Evolutionary conservation across 2,888 invertebrate species (phyloP).

Genomic region (Cylloceria caligata): DNA sequence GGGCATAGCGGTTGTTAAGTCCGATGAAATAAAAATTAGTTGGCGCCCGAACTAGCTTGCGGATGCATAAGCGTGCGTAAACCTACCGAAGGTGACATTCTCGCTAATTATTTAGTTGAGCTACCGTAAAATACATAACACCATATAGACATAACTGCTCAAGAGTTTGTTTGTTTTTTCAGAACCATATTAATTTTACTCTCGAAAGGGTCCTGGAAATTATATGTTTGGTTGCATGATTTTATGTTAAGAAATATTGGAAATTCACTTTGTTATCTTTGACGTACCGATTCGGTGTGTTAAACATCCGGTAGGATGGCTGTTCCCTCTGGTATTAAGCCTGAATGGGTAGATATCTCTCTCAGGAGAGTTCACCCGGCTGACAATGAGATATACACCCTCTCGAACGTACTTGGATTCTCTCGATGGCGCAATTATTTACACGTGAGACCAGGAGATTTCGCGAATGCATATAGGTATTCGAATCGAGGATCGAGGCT

Average conservation of each 20-base stretch:
- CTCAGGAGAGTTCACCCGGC: constrained; percentile 52
- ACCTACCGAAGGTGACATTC: too few relatives aligned
- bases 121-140: too few relatives aligned
- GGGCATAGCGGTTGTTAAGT: too few relatives aligned
- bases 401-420: constrained; percentile 64
- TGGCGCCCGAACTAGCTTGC: too few relatives aligned
- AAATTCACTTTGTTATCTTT: not conserved
- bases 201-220: too few relatives aligned
- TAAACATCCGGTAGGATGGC: constrained; percentile 18
- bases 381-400: constrained; percentile 69
- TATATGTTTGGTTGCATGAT: too few relatives aligned
- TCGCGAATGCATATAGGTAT: constrained; percentile 23
- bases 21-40: too few relatives aligned
- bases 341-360: constrained; percentile 49
- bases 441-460: constrained; percentile 57
- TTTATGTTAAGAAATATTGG: not conserved
- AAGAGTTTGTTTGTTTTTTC: too few relatives aligned
- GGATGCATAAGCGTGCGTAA: too few relatives aligned
- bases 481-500: not conserved
- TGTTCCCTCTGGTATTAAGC: constrained; percentile 36
- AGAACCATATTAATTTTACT: too few relatives aligned
- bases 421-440: constrained; percentile 69
- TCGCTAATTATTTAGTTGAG: too few relatives aligned
- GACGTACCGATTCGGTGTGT: constrained; percentile 31
- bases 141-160: too few relatives aligned